Base-by-base conservation (phyloP, 1,140 invertebrate species). In the Leptinotarsa texana region DNA sequence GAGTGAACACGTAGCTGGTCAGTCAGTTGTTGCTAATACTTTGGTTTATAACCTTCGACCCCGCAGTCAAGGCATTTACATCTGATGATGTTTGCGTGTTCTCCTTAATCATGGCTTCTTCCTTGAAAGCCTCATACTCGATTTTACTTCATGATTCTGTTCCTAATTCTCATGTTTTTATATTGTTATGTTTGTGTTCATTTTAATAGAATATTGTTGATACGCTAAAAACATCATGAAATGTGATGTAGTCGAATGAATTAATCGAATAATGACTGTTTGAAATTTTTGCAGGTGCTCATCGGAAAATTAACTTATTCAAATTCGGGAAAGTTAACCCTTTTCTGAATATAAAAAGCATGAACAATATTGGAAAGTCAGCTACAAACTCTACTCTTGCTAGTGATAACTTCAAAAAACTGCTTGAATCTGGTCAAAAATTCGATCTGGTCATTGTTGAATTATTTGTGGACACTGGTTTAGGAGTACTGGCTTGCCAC, bases 301-400 rank as follows among this genome's bases (percentile, higher is more conserved):
- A 1, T 84, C 83, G 0, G 83, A 82, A 79, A 84, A 85, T 0
- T 86, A 83, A 78, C 82, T 86, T 62, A 3, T 62, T 62, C 11
- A 8, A 17, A 85, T 86, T 0, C 81, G 85, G 18, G 79, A 79
- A 3, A 81, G 82, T 22, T 74, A 82, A 24, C 17, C n/a, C 70
- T 72, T 78, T 62, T 85, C 77, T 57, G 81, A 78, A 24, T 6
- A 42, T 67, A 13, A 15, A 17, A 8, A 48, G 1, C 42, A 48
- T 70, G 69, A 70, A 51, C 18, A 0, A 18, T 11, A 57, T 70
- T 47, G 69, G 69, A 17, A 70, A 51, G 2, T 48, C 8, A 3
- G 8, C 17, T 27, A 63, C 57, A n/a, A 65, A 74, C 15, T 17
- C 48, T 5, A 74, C 71, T 4, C 11, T 77, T n/a, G 15, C 65